These are phyloP conservation scores for Ciconia nigra DNA, from an alignment of 2,797 vertebrate species.

Conservation along the genomic window DNA sequence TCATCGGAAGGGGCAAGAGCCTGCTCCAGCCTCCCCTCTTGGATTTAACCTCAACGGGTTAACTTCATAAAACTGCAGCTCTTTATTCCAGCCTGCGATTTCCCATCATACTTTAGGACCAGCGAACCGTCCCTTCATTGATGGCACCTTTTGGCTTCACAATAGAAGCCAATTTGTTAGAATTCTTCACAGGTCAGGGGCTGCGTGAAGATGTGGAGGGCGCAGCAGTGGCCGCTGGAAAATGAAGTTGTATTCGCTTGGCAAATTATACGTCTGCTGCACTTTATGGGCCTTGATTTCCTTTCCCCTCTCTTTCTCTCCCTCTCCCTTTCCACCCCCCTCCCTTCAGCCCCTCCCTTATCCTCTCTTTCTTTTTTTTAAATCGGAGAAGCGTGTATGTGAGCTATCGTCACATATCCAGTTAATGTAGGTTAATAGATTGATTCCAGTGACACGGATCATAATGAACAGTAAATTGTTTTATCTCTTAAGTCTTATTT, in stretches of 20 bases:
- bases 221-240: slow-evolving; percentile 84
- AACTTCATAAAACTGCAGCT: slow-evolving; percentile 94
- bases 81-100: slow-evolving; percentile 90
- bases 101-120: slow-evolving; percentile 97
- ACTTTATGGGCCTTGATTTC: slow-evolving; percentile 89
- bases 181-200: slow-evolving; percentile 99
- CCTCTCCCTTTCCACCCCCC: slow-evolving; percentile 39
- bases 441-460: slow-evolving; percentile 99
- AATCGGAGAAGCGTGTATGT: slow-evolving; percentile 71
- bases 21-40: slow-evolving; percentile 29
- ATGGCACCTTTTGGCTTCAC: slow-evolving; percentile 99
- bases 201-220: slow-evolving; percentile 90
- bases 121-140: slow-evolving; percentile 96
- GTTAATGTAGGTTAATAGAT: slow-evolving; percentile 99
- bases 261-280: slow-evolving; percentile 94
- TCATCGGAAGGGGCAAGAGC: background rate
- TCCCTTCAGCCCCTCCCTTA: slow-evolving; percentile 49
- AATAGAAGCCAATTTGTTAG: slow-evolving; percentile 99
- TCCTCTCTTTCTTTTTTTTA: slow-evolving; percentile 62
- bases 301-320: slow-evolving; percentile 68
- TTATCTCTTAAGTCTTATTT: slow-evolving; percentile 99
- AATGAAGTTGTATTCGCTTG: slow-evolving; percentile 95
- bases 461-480: slow-evolving; percentile 99
- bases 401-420: slow-evolving; percentile 90
- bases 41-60: slow-evolving; percentile 84